phyloP scores from a whole-genome alignment of 1,140 invertebrate species.

The Meteorus sp. region DNA sequence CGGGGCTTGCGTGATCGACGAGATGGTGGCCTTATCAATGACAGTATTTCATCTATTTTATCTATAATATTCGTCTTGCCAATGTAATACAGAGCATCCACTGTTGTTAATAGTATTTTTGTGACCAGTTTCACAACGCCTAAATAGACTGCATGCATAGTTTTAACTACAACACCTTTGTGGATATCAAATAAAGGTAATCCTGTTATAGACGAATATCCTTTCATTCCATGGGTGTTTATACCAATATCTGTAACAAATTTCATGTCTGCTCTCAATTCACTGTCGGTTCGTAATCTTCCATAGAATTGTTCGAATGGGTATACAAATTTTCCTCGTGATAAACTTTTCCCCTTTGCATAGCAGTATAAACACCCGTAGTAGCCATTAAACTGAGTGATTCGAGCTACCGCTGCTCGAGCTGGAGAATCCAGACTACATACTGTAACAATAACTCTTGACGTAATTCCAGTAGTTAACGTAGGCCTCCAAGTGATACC shows the following conservation, averaged over 20 bases:
- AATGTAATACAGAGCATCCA: background rate
- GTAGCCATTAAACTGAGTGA: conserved; percentile 11
- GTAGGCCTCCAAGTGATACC: conserved; percentile 27
- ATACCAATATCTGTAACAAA: background rate
- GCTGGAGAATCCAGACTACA: conserved; percentile 22
- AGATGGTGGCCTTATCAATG: background rate
- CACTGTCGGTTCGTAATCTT: background rate
- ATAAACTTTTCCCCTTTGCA: conserved; percentile 1
- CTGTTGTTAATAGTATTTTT: background rate
- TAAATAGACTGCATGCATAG: background rate
- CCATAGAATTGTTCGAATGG: background rate
- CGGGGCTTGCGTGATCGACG: background rate
- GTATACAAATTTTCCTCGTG: conserved; percentile 7
- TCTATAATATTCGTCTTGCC: background rate
- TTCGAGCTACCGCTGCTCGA: background rate
- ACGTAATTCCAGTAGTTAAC: background rate
- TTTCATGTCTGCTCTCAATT: background rate
- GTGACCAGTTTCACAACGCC: background rate
- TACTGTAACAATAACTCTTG: conserved; percentile 16
- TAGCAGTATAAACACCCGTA: conserved; percentile 18
- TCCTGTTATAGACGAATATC: background rate
- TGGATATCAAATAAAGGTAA: background rate
- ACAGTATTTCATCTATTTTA: background rate
- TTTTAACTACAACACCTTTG: background rate
- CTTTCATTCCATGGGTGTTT: background rate